Evolutionary conservation across 2,113 vertebrate species (phyloP), one percentile per base, ranked within the genome.

Genomic region (Grammomys dolichurus): DNA sequence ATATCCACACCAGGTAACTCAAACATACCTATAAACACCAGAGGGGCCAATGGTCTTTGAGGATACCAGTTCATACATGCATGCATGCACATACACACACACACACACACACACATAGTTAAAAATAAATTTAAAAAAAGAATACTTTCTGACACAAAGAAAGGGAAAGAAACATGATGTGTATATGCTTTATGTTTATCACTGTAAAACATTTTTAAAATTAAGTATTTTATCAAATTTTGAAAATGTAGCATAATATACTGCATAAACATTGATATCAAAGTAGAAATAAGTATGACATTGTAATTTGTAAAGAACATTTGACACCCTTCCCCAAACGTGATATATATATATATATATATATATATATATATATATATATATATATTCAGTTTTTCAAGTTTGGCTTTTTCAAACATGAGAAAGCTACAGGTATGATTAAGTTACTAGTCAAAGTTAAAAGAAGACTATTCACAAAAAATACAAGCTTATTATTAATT

Each of bases 301-400:
- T 78, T 36, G 40, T 9, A 31, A 89, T 63, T 95, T 81, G 33
- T n/a, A 93, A 73, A 73, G 48, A 48, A 91, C 8, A 54, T 36
- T 80, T 51, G 54, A 56, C 16, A n/a, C n/a, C n/a, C n/a, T n/a
- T n/a, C n/a, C n/a, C n/a, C n/a, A n/a, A n/a, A n/a, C n/a, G n/a
- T n/a, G n/a, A 51, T 51, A 51, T 51, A 51, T 51, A 51, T 51
- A 51, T 51, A 51, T 51, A 48, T 51, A 51, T 51, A 51, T 51
- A 51, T 51, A 51, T 51, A 51, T 51, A 51, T 9, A 51, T 9
- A 51, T 9, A 51, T 51, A 51, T 51, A 51, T 51, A 51, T 51
- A 51, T 51, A 51, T 48, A 33, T 33, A 90, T 73, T 75, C 5
- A 8, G 7, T 4, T 95, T 87, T 75, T 16, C 81, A 94, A 69